These are phyloP conservation scores for Lanius collurio DNA, from an alignment of 2,113 vertebrate species.

Conservation along the genomic window DNA sequence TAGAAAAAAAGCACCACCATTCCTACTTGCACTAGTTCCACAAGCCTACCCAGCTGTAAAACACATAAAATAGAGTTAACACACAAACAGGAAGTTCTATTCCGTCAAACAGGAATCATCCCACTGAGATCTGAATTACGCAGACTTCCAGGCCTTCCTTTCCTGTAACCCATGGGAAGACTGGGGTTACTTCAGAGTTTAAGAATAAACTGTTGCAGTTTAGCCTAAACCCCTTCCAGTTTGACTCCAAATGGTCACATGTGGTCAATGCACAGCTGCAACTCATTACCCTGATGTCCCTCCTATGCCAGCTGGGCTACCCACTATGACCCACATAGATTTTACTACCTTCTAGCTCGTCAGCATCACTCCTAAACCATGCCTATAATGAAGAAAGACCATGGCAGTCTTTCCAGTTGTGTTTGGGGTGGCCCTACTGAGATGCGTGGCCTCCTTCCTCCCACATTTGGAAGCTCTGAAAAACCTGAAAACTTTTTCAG, in stretches of 20 bases:
- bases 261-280: not conserved
- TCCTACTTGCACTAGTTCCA: not conserved
- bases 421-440: not conserved
- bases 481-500: not conserved
- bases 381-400: fast-evolving
- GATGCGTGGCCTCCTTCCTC: not conserved
- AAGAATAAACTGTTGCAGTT: not conserved
- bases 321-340: fast-evolving
- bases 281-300: not conserved
- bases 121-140: not conserved
- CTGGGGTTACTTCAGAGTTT: not conserved
- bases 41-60: not conserved
- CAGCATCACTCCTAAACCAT: not conserved
- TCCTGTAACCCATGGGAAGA: not conserved
- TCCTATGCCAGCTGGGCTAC: not conserved
- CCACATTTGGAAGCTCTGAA: not conserved
- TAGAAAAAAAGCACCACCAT: not conserved
- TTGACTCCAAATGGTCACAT: not conserved
- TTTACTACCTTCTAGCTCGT: not conserved
- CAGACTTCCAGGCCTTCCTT: not conserved
- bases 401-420: not conserved
- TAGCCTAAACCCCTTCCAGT: not conserved
- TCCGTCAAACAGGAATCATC: not conserved
- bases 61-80: not conserved
- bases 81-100: slow-evolving; percentile 26